phyloP scores from a whole-genome alignment of 2,113 vertebrate genomes.

The Seriola rivoliana region DNA sequence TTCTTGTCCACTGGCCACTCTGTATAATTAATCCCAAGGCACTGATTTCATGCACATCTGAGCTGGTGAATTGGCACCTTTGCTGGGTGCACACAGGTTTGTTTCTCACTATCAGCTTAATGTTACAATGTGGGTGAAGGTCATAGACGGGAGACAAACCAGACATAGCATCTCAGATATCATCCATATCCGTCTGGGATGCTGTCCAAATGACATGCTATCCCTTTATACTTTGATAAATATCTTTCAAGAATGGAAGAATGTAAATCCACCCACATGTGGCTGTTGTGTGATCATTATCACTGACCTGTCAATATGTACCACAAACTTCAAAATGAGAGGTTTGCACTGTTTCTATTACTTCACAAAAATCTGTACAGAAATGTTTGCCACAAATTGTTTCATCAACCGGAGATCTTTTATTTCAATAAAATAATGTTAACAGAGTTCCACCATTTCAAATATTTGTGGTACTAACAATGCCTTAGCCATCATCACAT shows the following conservation, averaged over 20 bases:
- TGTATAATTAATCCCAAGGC: conserved; percentile 29
- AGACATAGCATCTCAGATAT: conserved; percentile 3
- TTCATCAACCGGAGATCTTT: too few relatives aligned
- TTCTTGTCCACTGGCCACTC: not conserved
- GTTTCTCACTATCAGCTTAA: not conserved
- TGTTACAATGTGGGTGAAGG: not conserved
- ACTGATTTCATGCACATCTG: conserved; percentile 1
- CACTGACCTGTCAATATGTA: too few relatives aligned
- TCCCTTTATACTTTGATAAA: not conserved
- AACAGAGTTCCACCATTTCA: too few relatives aligned
- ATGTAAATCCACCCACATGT: not conserved
- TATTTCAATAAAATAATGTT: too few relatives aligned
- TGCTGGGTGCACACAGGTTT: conserved; percentile 1
- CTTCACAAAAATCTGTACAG: too few relatives aligned
- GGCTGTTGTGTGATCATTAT: not conserved
- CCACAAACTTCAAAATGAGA: too few relatives aligned
- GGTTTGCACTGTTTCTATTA: too few relatives aligned
- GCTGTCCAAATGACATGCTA: not conserved
- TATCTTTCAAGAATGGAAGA: not conserved
- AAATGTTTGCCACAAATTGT: too few relatives aligned
- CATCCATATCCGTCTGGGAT: not conserved
- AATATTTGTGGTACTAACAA: too few relatives aligned
- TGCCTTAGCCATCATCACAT: too few relatives aligned
- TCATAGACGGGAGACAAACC: not conserved
- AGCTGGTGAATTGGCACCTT: not conserved